Evolutionary conservation across 2,797 vertebrate species (phyloP).

Genomic region (Anableps anableps): DNA sequence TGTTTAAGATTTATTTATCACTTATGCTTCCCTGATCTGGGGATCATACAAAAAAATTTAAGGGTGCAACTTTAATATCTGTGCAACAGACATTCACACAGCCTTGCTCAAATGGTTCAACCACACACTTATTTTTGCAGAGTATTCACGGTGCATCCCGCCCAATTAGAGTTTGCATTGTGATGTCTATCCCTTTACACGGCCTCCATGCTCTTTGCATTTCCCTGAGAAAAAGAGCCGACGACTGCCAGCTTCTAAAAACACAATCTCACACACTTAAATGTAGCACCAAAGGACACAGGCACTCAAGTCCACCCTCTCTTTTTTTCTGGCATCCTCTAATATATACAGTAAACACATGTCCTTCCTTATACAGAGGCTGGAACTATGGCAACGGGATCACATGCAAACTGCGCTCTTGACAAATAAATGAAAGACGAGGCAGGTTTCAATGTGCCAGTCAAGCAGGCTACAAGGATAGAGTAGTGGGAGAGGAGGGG

Average conservation of each 20-base stretch:
- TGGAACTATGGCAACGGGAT: conserved; percentile 75
- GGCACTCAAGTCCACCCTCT: conserved; percentile 52
- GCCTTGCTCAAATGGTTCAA: conserved; percentile 24
- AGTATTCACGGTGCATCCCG: conserved; percentile 44
- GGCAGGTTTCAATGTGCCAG: conserved; percentile 60
- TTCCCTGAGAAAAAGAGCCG: conserved; percentile 29
- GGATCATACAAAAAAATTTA: neutral
- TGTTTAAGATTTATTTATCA: neutral
- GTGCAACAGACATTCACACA: conserved; percentile 13
- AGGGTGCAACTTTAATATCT: neutral
- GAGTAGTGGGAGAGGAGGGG: conserved; percentile 56
- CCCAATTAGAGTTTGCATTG: conserved; percentile 59
- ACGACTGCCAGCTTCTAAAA: conserved; percentile 27
- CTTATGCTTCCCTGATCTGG: neutral
- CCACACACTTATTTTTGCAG: conserved; percentile 27
- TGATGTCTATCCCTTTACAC: conserved; percentile 33
- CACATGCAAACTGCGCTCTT: conserved; percentile 70
- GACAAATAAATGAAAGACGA: conserved; percentile 75
- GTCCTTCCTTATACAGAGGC: conserved; percentile 46
- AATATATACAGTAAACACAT: conserved; percentile 74
- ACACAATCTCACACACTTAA: conserved; percentile 55
- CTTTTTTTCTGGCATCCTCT: conserved; percentile 63
- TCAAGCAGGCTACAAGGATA: conserved; percentile 55
- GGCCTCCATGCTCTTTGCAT: conserved; percentile 39
- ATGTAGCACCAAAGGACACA: conserved; percentile 58